A percentile compares a stretch with the other conserved stretches of the same genome.
Evolutionary conservation across 2,888 invertebrate species (phyloP).

Genomic region (Dryobota labecula): DNA sequence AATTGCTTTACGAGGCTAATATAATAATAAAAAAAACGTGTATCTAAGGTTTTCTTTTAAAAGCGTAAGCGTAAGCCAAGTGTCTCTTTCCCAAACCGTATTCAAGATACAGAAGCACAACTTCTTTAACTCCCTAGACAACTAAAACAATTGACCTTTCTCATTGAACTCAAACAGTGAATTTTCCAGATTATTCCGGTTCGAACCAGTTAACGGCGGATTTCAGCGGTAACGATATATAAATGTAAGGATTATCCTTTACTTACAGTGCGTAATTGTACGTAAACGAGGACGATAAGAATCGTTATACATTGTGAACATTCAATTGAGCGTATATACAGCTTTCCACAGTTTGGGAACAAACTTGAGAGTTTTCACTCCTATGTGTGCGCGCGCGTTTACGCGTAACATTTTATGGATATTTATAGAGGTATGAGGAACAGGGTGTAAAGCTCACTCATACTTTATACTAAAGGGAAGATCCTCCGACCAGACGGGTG

Average conservation of each 20-base stretch:
- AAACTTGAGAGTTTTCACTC: constrained; percentile 40
- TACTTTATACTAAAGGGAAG: too few species aligned
- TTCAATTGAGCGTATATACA: constrained; percentile 44
- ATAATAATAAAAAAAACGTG: not conserved
- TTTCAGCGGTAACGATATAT: constrained; percentile 51
- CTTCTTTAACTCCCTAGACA: not conserved
- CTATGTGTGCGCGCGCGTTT: constrained; percentile 7
- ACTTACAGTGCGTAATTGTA: constrained; percentile 56
- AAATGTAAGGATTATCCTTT: constrained; percentile 61
- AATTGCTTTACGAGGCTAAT: not conserved
- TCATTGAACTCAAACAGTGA: constrained; percentile 29
- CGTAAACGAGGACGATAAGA: constrained; percentile 33
- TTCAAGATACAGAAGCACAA: not conserved
- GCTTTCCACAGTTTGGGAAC: constrained; percentile 23
- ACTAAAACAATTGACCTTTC: constrained; percentile 35
- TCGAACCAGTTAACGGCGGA: constrained; percentile 46
- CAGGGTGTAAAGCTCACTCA: too few species aligned
- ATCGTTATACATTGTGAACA: constrained; percentile 53
- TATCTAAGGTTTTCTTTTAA: not conserved
- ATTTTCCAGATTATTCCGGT: constrained; percentile 46
- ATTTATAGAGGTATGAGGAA: too few species aligned
- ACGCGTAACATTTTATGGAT: constrained; percentile 6
- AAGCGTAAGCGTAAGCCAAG: not conserved
- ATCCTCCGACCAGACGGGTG: too few species aligned
- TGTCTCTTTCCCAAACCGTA: not conserved